These are phyloP conservation scores for Catharus bicknelli DNA, from an alignment of 2,113 vertebrate genomes.

Conservation along the genomic window DNA sequence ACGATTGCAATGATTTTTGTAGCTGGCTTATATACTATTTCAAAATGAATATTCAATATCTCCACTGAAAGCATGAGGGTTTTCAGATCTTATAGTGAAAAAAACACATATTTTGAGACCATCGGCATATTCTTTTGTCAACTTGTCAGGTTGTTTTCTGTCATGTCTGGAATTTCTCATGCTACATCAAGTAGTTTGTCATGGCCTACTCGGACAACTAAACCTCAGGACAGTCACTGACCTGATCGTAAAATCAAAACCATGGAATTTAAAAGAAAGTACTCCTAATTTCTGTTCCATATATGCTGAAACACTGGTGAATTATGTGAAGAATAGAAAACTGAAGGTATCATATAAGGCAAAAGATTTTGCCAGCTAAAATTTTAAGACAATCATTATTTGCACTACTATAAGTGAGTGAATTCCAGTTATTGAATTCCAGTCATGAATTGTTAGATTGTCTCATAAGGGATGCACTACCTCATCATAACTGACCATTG, in stretches of 20 bases:
- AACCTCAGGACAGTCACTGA: not conserved
- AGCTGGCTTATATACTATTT: not conserved
- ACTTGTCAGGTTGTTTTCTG: not conserved
- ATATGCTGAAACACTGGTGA: not conserved
- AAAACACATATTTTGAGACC: not conserved
- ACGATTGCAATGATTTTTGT: not conserved
- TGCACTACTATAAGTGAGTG: not conserved
- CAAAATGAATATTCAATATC: not conserved
- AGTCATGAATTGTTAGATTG: not conserved
- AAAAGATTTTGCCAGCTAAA: not conserved
- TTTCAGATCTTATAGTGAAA: not conserved
- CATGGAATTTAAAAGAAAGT: not conserved
- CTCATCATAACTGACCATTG: not conserved
- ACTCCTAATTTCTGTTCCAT: not conserved
- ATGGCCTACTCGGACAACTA: not conserved
- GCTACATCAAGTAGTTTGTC: not conserved
- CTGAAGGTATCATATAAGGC: not conserved
- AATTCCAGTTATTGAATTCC: not conserved
- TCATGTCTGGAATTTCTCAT: not conserved
- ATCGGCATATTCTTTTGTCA: not conserved
- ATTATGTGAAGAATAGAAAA: not conserved
- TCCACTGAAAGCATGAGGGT: not conserved
- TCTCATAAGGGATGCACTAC: not conserved
- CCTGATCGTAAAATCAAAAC: not conserved
- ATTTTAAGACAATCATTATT: not conserved